phyloP scores from a whole-genome alignment of 2,888 invertebrate species.

The Octodonta nipae region DNA sequence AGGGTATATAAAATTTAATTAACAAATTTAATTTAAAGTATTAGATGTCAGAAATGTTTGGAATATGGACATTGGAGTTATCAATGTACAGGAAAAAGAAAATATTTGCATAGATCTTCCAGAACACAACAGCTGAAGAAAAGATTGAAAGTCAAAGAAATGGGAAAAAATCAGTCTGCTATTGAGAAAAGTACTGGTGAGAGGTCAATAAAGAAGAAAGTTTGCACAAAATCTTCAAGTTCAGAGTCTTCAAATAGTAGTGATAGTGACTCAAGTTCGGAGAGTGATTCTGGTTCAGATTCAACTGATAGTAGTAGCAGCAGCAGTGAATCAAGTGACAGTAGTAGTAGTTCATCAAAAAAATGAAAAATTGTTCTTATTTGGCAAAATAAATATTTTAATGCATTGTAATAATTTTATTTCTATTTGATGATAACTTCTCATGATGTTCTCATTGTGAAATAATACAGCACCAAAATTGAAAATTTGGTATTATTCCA shows the following conservation, averaged over 20 bases:
- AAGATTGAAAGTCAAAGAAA: constrained; percentile 38
- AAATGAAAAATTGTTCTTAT: too few relatives aligned
- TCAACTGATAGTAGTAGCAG: constrained; percentile 11
- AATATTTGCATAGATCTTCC: constrained; percentile 71
- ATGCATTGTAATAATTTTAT: too few relatives aligned
- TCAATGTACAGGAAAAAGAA: constrained; percentile 81
- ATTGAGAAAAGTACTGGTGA: constrained; percentile 2
- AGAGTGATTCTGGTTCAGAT: constrained; percentile 12
- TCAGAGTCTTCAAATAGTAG: constrained; percentile 12
- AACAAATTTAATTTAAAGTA: too few relatives aligned
- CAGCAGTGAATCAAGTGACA: constrained; percentile 14
- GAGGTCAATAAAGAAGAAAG: not conserved
- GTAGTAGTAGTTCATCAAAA: too few relatives aligned
- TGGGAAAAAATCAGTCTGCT: too few relatives aligned
- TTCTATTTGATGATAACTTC: too few relatives aligned
- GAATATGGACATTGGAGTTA: constrained; percentile 91
- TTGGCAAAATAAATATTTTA: too few relatives aligned
- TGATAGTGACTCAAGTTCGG: constrained; percentile 10
- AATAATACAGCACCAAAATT: too few relatives aligned
- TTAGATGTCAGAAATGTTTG: constrained; percentile 83
- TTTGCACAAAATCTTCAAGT: constrained; percentile 5
- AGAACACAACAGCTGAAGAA: constrained; percentile 70
- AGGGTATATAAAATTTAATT: too few relatives aligned
- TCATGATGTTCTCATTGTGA: too few relatives aligned
- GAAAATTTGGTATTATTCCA: too few relatives aligned